These are phyloP conservation scores for Drosophila arizonae DNA, from an alignment of 1,140 invertebrate species.

Conservation along the genomic window DNA sequence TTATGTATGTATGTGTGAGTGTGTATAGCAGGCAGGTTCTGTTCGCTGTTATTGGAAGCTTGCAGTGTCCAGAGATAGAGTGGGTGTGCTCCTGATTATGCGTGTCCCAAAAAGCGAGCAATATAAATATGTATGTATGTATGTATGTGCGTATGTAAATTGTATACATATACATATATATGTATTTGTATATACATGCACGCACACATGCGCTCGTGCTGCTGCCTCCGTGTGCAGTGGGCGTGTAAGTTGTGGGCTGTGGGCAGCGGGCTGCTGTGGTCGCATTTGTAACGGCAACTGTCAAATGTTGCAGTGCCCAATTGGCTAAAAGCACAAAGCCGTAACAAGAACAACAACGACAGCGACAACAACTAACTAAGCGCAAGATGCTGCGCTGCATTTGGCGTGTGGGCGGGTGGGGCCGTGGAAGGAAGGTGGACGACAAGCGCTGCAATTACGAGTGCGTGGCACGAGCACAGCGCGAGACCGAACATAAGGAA, in stretches of 20 bases:
- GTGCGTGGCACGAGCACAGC: constrained; percentile 33
- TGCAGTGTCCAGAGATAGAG: neutral
- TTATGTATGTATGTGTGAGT: neutral
- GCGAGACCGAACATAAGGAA: constrained; percentile 54
- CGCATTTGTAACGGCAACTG: constrained; percentile 28
- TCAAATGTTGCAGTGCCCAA: constrained; percentile 40
- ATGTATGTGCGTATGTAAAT: neutral
- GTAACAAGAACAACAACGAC: constrained; percentile 17
- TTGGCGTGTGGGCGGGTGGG: neutral
- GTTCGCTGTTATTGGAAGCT: constrained; percentile 2
- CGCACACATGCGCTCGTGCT: constrained; percentile 16
- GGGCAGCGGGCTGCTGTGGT: neutral
- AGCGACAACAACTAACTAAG: constrained; percentile 23
- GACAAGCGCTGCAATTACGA: constrained; percentile 60
- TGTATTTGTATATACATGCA: constrained; percentile 2
- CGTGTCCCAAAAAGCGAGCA: constrained; percentile 9
- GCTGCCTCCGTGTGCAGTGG: constrained; percentile 9
- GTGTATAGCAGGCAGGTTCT: neutral
- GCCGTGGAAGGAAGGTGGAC: neutral
- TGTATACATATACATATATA: neutral
- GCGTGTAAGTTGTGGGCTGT: constrained; percentile 11
- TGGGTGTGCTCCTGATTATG: constrained; percentile 11
- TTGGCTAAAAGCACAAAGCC: constrained; percentile 27
- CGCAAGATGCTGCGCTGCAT: constrained; percentile 33
- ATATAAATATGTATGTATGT: constrained; percentile 1